These are phyloP conservation scores for Hyposoter dolosus DNA, from an alignment of 2,888 invertebrate species.

Conservation along the genomic window DNA sequence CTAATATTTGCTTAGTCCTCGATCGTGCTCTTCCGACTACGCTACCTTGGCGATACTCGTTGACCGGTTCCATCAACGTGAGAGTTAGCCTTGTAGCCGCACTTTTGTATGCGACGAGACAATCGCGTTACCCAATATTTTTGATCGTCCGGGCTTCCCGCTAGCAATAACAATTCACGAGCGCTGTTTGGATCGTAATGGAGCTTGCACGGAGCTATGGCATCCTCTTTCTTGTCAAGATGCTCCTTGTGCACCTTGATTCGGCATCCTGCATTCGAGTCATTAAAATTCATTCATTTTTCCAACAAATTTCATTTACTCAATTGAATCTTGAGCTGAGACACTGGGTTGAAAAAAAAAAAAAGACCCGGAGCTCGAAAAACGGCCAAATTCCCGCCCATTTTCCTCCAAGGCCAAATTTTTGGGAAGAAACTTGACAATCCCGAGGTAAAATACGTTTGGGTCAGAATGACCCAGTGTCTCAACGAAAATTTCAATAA, in stretches of 20 bases:
- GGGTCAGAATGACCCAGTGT: too few species aligned
- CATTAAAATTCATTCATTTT: slow-evolving; percentile 35
- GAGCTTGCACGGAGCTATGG: slow-evolving; percentile 97
- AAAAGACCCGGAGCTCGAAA: too few species aligned
- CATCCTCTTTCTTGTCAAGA: slow-evolving; percentile 93
- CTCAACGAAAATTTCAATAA: too few species aligned
- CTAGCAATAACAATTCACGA: slow-evolving; percentile 96
- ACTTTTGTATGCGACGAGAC: slow-evolving; percentile 96
- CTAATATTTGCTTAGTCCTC: slow-evolving; percentile 80
- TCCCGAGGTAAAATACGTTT: too few species aligned
- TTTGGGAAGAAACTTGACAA: not conserved
- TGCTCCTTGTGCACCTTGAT: slow-evolving; percentile 99
- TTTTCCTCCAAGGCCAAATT: slow-evolving; percentile 21
- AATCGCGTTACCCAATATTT: slow-evolving; percentile 96
- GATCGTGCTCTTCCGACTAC: slow-evolving; percentile 79
- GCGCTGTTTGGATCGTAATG: slow-evolving; percentile 97
- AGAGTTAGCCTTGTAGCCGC: slow-evolving; percentile 95
- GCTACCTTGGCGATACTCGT: slow-evolving; percentile 91
- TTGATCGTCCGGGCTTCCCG: slow-evolving; percentile 94
- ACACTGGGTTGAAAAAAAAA: too few species aligned
- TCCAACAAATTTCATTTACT: not conserved
- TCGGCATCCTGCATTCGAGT: slow-evolving; percentile 91
- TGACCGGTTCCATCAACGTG: slow-evolving; percentile 83
- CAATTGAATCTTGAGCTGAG: not conserved
- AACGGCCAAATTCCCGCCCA: too few species aligned